Conservation (phyloP, 2,888 invertebrate genomes). For the Sericinus montela region DNA sequence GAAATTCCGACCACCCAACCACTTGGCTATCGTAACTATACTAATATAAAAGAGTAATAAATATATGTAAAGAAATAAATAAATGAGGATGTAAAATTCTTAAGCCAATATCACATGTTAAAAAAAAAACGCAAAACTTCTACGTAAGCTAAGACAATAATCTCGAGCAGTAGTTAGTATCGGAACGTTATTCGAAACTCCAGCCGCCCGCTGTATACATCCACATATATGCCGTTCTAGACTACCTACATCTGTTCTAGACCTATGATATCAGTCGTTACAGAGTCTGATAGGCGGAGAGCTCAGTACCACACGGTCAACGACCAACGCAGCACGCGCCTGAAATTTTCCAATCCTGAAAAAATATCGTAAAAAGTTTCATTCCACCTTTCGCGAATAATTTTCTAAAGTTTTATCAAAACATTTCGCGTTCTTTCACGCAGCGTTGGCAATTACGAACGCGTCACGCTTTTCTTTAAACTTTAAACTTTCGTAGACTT, state of each 20-base stretch:
- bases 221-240: conserved; percentile 21
- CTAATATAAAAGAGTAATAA: no score
- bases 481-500: conserved; percentile 2
- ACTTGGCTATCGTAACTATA: no score
- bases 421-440: neutral
- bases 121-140: no score
- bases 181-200: conserved; percentile 7
- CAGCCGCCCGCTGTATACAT: conserved; percentile 11
- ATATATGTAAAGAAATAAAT: no score
- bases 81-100: no score
- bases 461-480: neutral
- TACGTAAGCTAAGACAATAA: conserved; percentile 3
- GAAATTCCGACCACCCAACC: no score
- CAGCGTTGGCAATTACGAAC: conserved; percentile 2
- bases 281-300: conserved; percentile 54
- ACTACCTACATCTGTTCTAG: conserved; percentile 56
- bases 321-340: conserved; percentile 59
- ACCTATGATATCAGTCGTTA: conserved; percentile 56
- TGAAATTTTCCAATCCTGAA: conserved; percentile 23
- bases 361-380: conserved; percentile 34
- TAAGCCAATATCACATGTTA: no score
- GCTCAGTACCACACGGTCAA: conserved; percentile 60
- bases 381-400: conserved; percentile 7
- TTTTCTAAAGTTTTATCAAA: conserved; percentile 1
- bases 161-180: neutral